phyloP scores from a whole-genome alignment of 2,888 invertebrate genomes.

The Drosophila crucigera region DNA sequence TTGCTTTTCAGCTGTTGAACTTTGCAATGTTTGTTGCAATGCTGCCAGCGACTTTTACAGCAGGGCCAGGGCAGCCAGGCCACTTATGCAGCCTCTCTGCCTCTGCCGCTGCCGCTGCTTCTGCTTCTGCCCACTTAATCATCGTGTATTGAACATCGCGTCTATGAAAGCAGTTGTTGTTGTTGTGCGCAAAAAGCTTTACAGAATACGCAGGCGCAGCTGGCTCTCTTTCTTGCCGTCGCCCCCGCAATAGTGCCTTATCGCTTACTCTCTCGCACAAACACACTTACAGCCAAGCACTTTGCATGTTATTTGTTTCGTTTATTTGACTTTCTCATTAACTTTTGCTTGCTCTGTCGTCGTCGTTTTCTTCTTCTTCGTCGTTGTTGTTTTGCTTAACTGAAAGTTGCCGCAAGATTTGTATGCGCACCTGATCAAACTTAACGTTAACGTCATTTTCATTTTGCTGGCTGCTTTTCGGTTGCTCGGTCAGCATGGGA shows the following conservation, averaged over 20 bases:
- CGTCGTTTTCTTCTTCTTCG: slow-evolving; percentile 35
- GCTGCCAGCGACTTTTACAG: slow-evolving; percentile 55
- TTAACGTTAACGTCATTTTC: slow-evolving; percentile 76
- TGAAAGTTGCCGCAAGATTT: slow-evolving; percentile 77
- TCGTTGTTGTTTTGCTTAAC: slow-evolving; percentile 57
- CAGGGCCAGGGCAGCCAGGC: slow-evolving; percentile 41
- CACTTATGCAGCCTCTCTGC: slow-evolving; percentile 20
- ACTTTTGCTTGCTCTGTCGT: slow-evolving; percentile 72
- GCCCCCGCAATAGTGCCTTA: slow-evolving; percentile 22
- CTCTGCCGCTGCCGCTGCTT: background rate
- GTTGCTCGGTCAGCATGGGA: slow-evolving; percentile 60
- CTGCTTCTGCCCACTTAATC: slow-evolving; percentile 51
- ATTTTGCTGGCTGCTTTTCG: slow-evolving; percentile 54
- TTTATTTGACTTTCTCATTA: slow-evolving; percentile 80
- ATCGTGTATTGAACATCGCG: slow-evolving; percentile 21
- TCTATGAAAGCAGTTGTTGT: slow-evolving; percentile 23
- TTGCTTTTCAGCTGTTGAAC: slow-evolving; percentile 39
- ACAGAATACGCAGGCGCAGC: slow-evolving; percentile 68
- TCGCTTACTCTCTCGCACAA: slow-evolving; percentile 21
- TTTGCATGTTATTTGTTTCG: slow-evolving; percentile 77
- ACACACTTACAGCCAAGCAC: slow-evolving; percentile 51
- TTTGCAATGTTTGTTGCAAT: slow-evolving; percentile 49
- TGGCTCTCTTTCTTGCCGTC: slow-evolving; percentile 23
- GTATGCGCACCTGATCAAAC: slow-evolving; percentile 80
- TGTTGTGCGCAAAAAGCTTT: slow-evolving; percentile 54